Evolutionary conservation across 1,140 invertebrate genomes (phyloP), one percentile per base, ranked within the genome.

Genomic region (Trinorchestia longiramus): DNA sequence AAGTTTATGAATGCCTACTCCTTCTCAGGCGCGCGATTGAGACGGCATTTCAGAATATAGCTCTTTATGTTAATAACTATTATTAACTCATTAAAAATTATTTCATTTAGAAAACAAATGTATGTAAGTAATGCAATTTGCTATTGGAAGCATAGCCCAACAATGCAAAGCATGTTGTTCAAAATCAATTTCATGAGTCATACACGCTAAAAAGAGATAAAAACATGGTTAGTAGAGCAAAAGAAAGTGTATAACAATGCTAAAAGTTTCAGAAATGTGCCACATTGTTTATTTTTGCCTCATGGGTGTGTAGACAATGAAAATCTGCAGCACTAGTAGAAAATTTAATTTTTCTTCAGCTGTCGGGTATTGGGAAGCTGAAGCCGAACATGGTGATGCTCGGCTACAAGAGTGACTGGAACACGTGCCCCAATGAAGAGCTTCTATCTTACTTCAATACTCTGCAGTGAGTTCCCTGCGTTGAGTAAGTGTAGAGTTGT

Each of bases 321-420:
- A 77, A 36, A 36, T 77, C 1, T 77, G 28, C 11, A 77, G 47
- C 28, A 36, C 11, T 36, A 36, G 28, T 1, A 23, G 62, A 77
- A 77, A 36, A 36, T 77, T 77, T 23, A 42, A 17, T 47, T 94
- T 43, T 45, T 94, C 43, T 94, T 11, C 17, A 96, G 96, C 97
- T 98, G 57, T 97, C 98, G 0, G 99, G 99, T 28, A 43, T 96
- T 41, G 92, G 95, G 23, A 95, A 96, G 42, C 95, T 96, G 43
- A 44, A 43, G 43, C 95, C 95, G 43, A 96, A 96, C 95, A 96
- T 96, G 95, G 95, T 91, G 43, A 77, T 96, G 42, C 53, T 96
- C 23, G 95, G 95, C 41, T 47, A 44, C 57, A 96, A 96, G 53
- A n/a, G 28, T 23, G 53, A 96, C 95, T 96, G 95, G 95, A 90